Conservation (phyloP, 2,888 invertebrate species). For the Synanthedon formicaeformis region DNA sequence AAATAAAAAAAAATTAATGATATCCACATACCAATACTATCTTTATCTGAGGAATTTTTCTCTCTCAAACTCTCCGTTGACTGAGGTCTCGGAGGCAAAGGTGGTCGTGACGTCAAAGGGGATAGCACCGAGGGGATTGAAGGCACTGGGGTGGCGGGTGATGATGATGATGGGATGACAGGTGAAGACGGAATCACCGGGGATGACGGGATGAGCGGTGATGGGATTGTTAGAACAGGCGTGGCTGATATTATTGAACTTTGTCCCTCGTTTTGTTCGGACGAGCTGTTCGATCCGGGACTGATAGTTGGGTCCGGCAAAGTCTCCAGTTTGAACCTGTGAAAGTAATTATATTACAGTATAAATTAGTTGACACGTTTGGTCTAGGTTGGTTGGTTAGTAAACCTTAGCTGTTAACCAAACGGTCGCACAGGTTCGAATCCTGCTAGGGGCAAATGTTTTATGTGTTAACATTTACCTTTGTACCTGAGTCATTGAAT, state of each 20-base stretch:
- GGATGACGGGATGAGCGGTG: conserved; percentile 21
- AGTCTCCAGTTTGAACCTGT: conserved; percentile 53
- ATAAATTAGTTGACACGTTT: no score
- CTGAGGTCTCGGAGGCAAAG: conserved; percentile 40
- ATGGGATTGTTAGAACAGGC: conserved; percentile 17
- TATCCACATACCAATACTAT: conserved; percentile 36
- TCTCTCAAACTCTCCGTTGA: conserved; percentile 34
- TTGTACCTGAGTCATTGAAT: no score
- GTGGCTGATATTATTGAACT: conserved; percentile 55
- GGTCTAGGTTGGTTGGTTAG: no score
- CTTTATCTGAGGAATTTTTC: conserved; percentile 32
- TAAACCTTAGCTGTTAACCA: no score
- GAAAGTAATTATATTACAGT: background rate
- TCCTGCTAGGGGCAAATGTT: no score
- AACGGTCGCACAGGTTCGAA: no score
- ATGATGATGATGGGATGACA: conserved; percentile 18
- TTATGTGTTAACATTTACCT: no score
- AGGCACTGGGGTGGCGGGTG: conserved; percentile 8
- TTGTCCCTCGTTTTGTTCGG: conserved; percentile 58
- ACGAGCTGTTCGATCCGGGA: conserved; percentile 62
- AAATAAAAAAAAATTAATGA: background rate
- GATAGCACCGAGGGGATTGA: conserved; percentile 23
- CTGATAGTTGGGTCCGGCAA: conserved; percentile 54
- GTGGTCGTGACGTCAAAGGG: conserved; percentile 40
- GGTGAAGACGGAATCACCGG: conserved; percentile 15